These are phyloP conservation scores for Falcunculus frontatus DNA, from an alignment of 2,113 vertebrate genomes.

Conservation along the genomic window DNA sequence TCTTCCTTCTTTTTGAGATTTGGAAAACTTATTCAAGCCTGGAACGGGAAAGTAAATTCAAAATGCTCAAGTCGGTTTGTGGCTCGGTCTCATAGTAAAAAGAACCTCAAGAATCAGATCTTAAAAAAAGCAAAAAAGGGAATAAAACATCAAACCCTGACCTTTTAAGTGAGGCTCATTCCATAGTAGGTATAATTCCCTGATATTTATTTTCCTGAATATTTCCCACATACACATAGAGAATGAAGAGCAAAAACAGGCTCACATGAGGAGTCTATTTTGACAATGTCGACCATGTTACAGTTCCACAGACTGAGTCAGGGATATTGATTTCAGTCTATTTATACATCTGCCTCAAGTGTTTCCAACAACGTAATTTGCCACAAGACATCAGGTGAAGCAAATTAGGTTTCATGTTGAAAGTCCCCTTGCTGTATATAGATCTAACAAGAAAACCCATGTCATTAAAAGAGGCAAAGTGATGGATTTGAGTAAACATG, in stretches of 20 bases:
- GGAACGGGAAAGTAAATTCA: neutral
- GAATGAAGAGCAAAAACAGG: neutral
- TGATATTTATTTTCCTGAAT: constrained; percentile 35
- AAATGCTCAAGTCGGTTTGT: neutral
- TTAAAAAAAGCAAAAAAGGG: neutral
- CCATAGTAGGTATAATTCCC: neutral
- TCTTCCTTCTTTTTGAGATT: neutral
- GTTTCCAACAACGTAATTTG: constrained; percentile 60
- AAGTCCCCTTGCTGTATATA: constrained; percentile 8
- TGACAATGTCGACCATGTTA: neutral
- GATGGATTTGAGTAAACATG: neutral
- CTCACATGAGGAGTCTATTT: neutral
- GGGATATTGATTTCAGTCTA: constrained; percentile 53
- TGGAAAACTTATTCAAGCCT: neutral
- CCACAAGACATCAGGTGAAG: constrained; percentile 48
- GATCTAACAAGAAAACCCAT: neutral
- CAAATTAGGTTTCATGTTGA: constrained; percentile 47
- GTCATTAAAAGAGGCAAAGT: neutral
- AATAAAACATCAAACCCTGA: neutral
- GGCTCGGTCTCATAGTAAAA: neutral
- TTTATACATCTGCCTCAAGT: constrained; percentile 55
- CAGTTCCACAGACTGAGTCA: constrained; percentile 14
- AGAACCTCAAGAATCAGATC: neutral
- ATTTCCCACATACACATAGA: neutral
- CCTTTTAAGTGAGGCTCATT: neutral